A percentile compares a stretch with the other conserved stretches of the same genome.
Conservation (phyloP, 2,888 invertebrate species). For the Timandra comae region DNA sequence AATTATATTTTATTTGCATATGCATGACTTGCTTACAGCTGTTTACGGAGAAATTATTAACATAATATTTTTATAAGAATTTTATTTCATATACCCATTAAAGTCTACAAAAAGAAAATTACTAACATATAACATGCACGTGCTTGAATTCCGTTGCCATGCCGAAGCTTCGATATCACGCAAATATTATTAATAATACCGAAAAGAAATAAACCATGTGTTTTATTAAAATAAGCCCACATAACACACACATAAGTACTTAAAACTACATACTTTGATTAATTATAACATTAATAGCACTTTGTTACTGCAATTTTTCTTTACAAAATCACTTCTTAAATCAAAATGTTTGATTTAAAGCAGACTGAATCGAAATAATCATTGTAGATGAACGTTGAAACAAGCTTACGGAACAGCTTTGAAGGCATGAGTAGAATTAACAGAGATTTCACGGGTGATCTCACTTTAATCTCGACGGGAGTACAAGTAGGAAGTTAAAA, state of each 20-base stretch:
- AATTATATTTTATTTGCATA: slow-evolving; percentile 30
- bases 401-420: slow-evolving; percentile 48
- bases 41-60: slow-evolving; percentile 9
- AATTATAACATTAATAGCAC: slow-evolving; percentile 32
- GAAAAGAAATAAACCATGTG: no score
- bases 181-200: slow-evolving; percentile 37
- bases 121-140: slow-evolving; percentile 44
- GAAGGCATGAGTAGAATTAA: slow-evolving; percentile 42
- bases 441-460: slow-evolving; percentile 9
- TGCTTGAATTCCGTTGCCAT: slow-evolving; percentile 44
- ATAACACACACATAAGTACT: no score
- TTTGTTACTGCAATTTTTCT: slow-evolving; percentile 19
- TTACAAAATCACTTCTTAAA: slow-evolving; percentile 7
- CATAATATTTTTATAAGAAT: slow-evolving; percentile 13
- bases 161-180: slow-evolving; percentile 38
- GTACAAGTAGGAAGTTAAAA: slow-evolving; percentile 17
- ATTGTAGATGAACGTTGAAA: slow-evolving; percentile 15
- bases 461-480: slow-evolving; percentile 8
- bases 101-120: no score
- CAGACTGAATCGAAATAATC: background rate
- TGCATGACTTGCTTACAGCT: slow-evolving; percentile 46
- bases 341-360: background rate
- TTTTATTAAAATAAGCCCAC: no score
- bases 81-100: slow-evolving; percentile 23
- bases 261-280: no score